Conservation (phyloP, 2,797 vertebrate genomes). For the Lateolabrax maculatus region DNA sequence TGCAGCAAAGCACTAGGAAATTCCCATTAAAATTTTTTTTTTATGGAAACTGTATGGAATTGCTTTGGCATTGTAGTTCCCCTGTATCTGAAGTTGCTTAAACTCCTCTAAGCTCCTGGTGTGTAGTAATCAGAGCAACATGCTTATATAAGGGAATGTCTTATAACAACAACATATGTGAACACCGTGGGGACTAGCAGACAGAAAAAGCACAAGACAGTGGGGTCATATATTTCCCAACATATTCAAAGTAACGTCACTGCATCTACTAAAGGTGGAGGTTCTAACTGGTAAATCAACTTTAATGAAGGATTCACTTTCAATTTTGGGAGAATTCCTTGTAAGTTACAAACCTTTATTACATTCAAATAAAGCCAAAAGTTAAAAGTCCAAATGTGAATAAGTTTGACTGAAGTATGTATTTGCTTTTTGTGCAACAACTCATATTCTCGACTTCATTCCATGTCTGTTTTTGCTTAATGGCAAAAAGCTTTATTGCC, state of each 20-base stretch:
- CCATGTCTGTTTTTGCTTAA: conserved; percentile 50
- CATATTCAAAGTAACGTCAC: neutral
- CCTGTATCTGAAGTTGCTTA: conserved; percentile 18
- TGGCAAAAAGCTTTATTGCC: conserved; percentile 43
- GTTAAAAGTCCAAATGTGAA: conserved; percentile 8
- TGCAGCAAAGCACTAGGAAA: conserved; percentile 20
- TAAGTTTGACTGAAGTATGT: neutral
- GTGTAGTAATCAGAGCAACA: conserved; percentile 5
- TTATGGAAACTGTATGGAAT: neutral
- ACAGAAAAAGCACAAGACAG: neutral
- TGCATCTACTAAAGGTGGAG: neutral
- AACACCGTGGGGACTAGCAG: neutral
- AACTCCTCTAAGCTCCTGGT: conserved; percentile 25
- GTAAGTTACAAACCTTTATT: neutral
- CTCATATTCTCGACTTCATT: conserved; percentile 27
- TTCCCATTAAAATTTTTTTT: neutral
- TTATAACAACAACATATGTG: conserved; percentile 16
- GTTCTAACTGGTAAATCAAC: neutral
- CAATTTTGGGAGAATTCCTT: neutral
- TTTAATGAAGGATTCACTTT: neutral
- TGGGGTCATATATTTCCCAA: neutral
- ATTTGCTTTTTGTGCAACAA: conserved; percentile 20
- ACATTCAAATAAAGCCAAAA: conserved; percentile 12
- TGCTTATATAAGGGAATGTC: conserved; percentile 34
- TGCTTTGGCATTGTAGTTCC: neutral